Percentiles rank a stretch among this genome's conserved stretches.
Evolutionary conservation across 2,113 vertebrate genomes (phyloP).

Genomic region (Neopipo cinnamomea): DNA sequence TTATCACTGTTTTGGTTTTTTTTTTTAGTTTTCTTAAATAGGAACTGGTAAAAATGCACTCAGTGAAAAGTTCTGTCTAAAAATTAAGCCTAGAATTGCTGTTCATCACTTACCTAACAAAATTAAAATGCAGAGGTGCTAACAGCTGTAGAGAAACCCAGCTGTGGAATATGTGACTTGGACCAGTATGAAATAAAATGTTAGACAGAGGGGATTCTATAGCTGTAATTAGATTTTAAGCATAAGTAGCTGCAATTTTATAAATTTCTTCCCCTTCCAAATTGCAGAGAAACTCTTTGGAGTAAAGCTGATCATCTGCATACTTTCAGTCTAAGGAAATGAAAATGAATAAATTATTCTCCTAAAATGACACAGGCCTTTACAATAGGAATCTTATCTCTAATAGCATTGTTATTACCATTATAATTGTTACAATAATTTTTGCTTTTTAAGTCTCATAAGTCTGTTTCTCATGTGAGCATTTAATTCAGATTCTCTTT

Average conservation of each 20-base stretch:
- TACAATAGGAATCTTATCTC: conserved; percentile 10
- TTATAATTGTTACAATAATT: conserved; percentile 29
- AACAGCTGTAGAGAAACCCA: not conserved
- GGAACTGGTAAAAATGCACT: not conserved
- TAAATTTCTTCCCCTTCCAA: not conserved
- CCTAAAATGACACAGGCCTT: not conserved
- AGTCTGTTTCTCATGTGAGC: not conserved
- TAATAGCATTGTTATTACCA: conserved; percentile 22
- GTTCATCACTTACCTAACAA: not conserved
- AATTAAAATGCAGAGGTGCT: not conserved
- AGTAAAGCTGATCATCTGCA: not conserved
- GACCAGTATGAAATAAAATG: not conserved
- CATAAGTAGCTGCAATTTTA: not conserved
- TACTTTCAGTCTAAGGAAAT: conserved; percentile 45
- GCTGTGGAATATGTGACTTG: not conserved
- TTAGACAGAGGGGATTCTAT: not conserved
- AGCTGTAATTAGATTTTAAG: conserved; percentile 12
- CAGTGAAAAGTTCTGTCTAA: not conserved
- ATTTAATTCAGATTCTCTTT: not conserved
- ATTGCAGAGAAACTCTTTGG: not conserved
- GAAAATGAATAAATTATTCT: conserved; percentile 63
- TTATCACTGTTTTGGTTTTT: not conserved
- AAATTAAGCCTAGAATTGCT: not conserved
- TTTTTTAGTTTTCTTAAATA: not conserved
- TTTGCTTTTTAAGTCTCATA: conserved; percentile 4